Conservation (phyloP, 2,888 invertebrate genomes). For the Cecidostiba fungosa region DNA sequence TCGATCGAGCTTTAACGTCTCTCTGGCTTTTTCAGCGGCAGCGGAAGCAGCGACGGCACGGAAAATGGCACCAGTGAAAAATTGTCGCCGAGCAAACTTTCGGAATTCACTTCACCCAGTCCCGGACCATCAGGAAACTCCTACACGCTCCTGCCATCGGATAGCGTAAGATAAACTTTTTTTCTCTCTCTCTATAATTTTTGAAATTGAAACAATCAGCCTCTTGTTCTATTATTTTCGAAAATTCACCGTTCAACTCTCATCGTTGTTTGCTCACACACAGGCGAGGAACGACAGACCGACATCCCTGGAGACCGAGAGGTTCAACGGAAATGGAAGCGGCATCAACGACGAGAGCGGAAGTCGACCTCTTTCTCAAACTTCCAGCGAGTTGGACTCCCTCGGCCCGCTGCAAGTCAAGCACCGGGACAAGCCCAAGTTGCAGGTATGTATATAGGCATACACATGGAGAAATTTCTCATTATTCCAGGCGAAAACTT, state of each 20-base stretch:
- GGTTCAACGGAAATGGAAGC: slow-evolving; percentile 76
- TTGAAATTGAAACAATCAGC: not conserved
- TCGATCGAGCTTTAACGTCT: slow-evolving; percentile 32
- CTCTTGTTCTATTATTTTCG: not conserved
- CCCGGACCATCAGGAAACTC: slow-evolving; percentile 77
- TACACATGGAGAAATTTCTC: slow-evolving; percentile 12
- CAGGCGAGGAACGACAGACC: slow-evolving; percentile 76
- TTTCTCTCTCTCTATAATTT: not conserved
- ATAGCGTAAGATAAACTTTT: slow-evolving; percentile 72
- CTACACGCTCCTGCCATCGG: slow-evolving; percentile 75
- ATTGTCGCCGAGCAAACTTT: slow-evolving; percentile 76
- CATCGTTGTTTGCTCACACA: slow-evolving; percentile 53
- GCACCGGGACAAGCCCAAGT: slow-evolving; percentile 77
- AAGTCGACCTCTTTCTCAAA: slow-evolving; percentile 85
- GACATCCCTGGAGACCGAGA: slow-evolving; percentile 82
- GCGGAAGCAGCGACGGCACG: slow-evolving; percentile 83
- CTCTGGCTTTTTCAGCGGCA: slow-evolving; percentile 78
- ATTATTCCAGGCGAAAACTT: slow-evolving; percentile 21
- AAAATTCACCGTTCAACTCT: no score
- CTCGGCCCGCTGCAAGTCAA: slow-evolving; percentile 76
- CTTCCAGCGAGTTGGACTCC: slow-evolving; percentile 84
- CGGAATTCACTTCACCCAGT: slow-evolving; percentile 76
- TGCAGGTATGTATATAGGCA: slow-evolving; percentile 73
- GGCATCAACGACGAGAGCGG: slow-evolving; percentile 79
- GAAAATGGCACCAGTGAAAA: slow-evolving; percentile 78